Evolutionary conservation across 35 echinoderm and acorn worm genomes (phyloP).

Genomic region (Lytechinus pictus): DNA sequence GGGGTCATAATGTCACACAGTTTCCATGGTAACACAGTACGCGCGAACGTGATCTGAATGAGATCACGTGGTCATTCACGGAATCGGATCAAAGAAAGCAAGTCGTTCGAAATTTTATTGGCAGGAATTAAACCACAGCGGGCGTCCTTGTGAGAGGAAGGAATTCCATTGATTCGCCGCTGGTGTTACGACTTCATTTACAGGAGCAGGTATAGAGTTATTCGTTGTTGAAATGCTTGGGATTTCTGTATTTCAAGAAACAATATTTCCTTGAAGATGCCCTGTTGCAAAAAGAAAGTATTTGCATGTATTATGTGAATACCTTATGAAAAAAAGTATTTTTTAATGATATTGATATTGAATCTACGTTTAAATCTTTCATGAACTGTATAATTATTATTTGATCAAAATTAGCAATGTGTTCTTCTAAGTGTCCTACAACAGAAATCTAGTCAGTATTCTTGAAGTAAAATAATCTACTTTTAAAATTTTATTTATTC

Average conservation of each 20-base stretch:
- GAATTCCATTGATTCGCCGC: not conserved
- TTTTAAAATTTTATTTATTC: no score
- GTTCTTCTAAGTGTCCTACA: no score
- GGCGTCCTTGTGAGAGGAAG: not conserved
- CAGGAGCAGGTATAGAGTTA: not conserved
- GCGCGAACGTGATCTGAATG: not conserved
- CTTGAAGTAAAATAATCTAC: no score
- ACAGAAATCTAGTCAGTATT: no score
- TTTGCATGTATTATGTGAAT: not conserved
- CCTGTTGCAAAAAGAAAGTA: not conserved
- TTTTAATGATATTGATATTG: not conserved
- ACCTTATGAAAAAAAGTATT: not conserved
- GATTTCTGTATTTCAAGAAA: not conserved
- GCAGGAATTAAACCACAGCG: not conserved
- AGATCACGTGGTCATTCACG: not conserved
- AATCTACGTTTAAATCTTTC: no score
- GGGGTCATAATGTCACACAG: not conserved
- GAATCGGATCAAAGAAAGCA: not conserved
- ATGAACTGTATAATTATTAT: no score
- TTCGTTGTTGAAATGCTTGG: not conserved
- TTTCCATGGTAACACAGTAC: not conserved
- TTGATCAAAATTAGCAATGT: no score
- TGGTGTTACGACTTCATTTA: not conserved
- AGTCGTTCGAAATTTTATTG: not conserved
- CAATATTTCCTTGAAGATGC: not conserved